Evolutionary conservation across 2,797 vertebrate species (phyloP), one percentile per base, ranked within the genome.

Genomic region (Harpagifer antarcticus): DNA sequence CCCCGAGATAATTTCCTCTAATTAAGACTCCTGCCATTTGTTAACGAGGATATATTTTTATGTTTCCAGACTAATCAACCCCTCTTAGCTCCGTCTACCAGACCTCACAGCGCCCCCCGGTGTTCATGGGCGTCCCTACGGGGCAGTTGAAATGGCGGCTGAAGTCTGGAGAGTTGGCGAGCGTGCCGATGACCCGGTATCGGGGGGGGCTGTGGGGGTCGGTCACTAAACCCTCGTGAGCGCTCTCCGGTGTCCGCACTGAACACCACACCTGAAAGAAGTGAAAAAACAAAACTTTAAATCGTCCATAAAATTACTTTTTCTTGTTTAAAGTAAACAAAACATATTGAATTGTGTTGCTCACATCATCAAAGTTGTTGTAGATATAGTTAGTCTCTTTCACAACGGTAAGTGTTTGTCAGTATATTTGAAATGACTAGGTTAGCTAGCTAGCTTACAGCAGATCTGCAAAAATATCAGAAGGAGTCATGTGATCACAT

Each of bases 121-220:
- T 95, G 95, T 99, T 99, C 98, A 99, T 99, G 58, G 95, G 95
- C 13, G 97, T 95, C 61, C 97, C 97, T 1, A 79, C 70, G 0
- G 97, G 96, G 81, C 98, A 99, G 82, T 82, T 72, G 69, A 99
- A 99, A 89, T 99, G 97, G 76, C 90, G 93, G 7, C 96, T 94
- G 89, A 99, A 99, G 89, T 99, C 98, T 0, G 92, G 95, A 9
- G 97, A 99, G 93, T 99, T 99, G 92, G 97, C 96, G 70, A 99
- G 96, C 0, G 97, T 99, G 79, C 98, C 98, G 67, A 98, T 96
- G 86, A 99, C 98, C 0, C 98, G 94, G 89, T 96, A 98, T 70
- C 96, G 96, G 50, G 98, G 97, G 0, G 98, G 98, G 84, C 98
- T 99, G 93, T 99, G 98, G n/a, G 97, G 96, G 83, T 99, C 98